phyloP scores from a whole-genome alignment of 2,113 vertebrate species.

The Hippopotamus amphibius region DNA sequence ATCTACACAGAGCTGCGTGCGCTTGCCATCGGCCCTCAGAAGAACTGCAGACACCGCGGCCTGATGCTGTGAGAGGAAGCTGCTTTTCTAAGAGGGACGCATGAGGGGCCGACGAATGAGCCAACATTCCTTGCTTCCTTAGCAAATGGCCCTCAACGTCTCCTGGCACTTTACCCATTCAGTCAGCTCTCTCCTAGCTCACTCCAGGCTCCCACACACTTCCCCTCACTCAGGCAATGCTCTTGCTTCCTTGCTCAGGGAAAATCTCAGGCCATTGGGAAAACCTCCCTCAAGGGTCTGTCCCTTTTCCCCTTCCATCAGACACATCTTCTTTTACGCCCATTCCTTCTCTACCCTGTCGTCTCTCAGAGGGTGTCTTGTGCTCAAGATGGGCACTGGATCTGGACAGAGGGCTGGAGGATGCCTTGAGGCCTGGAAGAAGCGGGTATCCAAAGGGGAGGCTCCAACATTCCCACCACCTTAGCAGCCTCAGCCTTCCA shows the following conservation, averaged over 20 bases:
- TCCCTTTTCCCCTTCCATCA: background rate
- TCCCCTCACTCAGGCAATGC: background rate
- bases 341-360: background rate
- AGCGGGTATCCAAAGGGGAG: background rate
- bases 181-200: background rate
- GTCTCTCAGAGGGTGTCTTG: background rate
- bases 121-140: background rate
- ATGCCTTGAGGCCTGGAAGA: background rate
- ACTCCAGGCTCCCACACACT: background rate
- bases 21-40: background rate
- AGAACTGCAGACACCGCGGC: background rate
- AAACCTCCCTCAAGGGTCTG: background rate
- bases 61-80: background rate
- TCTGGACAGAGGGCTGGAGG: background rate
- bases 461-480: background rate
- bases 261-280: background rate
- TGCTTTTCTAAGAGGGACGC: constrained; percentile 21
- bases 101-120: background rate
- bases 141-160: background rate
- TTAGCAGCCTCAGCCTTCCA: background rate
- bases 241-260: background rate
- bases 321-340: background rate
- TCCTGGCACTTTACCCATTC: accelerated
- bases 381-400: background rate
- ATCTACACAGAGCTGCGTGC: background rate